Base-by-base conservation (phyloP, 2,797 vertebrate species). In the Danio jaintianensis region DNA sequence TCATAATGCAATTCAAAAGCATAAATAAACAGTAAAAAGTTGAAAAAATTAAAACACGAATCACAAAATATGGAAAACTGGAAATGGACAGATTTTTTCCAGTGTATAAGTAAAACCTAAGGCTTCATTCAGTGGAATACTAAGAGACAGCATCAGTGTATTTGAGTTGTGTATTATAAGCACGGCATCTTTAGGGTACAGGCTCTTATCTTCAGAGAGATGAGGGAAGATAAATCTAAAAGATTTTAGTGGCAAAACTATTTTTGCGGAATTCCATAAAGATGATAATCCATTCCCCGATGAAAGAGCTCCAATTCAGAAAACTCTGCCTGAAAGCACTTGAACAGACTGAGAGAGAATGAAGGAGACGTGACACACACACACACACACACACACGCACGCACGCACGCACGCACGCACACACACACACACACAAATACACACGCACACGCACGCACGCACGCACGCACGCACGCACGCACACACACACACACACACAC, bases 281-380 rank as follows among this genome's bases (percentile, higher is more conserved):
- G 55, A 78, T 50, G 64, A 56, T 69, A 78, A 78, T 68, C 43
- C 45, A 18, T 68, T 59, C 42, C 64, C 64, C 66, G 16, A 58
- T 15, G 52, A 20, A 36, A 38, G 43, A 69, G 47, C 64, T 47
- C 20, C 22, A 48, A 40, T 78, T 20, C 12, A 68, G 7, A 36
- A 68, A 68, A 47, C 50, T 18, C 58, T 45, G n/a, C 15, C 22
- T 58, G 38, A 74, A 58, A 73, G 42, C 40, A 50, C 47, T 59
- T 50, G 48, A 59, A 74, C 45, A 75, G 29, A 40, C 11, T 3
- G 7, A 38, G n/a, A n/a, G n/a, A n/a, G n/a, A n/a, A n/a, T n/a
- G n/a, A n/a, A n/a, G n/a, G n/a, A n/a, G n/a, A n/a, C n/a, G n/a
- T n/a, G n/a, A 22, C 8, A 47, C 15, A 79, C 70, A 66, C 56